Conservation (phyloP, 2,113 vertebrate genomes). For the Forbesichthys papilliferus region DNA sequence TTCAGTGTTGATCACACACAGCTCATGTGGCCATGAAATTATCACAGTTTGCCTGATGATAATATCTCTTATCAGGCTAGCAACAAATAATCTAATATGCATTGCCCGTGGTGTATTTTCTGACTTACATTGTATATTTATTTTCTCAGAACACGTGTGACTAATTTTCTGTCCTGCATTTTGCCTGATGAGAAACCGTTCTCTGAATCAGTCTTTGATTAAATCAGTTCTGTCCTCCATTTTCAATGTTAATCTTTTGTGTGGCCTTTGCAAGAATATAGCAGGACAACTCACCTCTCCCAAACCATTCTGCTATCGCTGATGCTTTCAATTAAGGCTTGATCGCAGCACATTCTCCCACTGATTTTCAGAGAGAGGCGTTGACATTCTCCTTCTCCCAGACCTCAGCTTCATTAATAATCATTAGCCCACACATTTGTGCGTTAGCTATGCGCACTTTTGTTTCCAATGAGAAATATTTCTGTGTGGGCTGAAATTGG, state of each 20-base stretch:
- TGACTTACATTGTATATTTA: background rate
- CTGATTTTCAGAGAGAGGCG: constrained; percentile 29
- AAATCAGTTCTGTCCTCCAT: background rate
- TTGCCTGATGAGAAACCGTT: constrained; percentile 2
- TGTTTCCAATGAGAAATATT: background rate
- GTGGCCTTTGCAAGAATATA: constrained; percentile 15
- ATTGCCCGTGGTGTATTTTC: background rate
- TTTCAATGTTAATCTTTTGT: constrained; percentile 20
- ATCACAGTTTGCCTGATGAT: no score
- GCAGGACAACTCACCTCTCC: constrained; percentile 15
- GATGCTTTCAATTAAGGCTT: constrained; percentile 11
- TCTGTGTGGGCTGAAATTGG: constrained; percentile 3
- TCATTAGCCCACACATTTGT: constrained; percentile 35
- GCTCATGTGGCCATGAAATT: no score
- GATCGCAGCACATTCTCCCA: constrained; percentile 33
- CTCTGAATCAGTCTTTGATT: background rate
- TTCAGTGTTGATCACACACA: no score
- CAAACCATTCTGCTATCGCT: constrained; percentile 12
- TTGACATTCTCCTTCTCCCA: constrained; percentile 27
- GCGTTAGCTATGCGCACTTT: no score
- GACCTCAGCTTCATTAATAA: constrained; percentile 45
- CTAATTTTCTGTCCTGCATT: background rate
- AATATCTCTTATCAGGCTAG: background rate
- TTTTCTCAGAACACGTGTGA: constrained; percentile 2
- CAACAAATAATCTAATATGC: background rate